A percentile compares a stretch with the other conserved stretches of the same genome.
phyloP scores from a whole-genome alignment of 2,888 invertebrate genomes.

The Diadegma fenestrale region DNA sequence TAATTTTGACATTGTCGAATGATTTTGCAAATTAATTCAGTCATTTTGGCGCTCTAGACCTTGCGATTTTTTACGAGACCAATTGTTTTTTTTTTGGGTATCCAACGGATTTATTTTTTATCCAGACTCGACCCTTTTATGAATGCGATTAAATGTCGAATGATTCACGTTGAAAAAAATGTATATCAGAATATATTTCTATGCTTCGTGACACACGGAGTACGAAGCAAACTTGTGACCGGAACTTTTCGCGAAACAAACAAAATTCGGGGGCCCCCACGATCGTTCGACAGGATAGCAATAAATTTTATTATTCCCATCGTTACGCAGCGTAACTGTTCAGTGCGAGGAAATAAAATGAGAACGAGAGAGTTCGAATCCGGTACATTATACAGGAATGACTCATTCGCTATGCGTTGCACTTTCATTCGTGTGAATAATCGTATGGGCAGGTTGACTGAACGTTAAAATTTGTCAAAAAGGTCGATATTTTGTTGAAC shows the following conservation, averaged over 20 bases:
- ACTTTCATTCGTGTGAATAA: conserved; percentile 35
- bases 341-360: conserved; percentile 52
- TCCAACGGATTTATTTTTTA: background rate
- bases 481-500: too few species aligned
- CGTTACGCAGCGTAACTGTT: conserved; percentile 34
- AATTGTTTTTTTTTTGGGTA: background rate
- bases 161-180: conserved; percentile 3
- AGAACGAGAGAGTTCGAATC: conserved; percentile 52
- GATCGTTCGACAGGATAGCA: conserved; percentile 51
- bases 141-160: conserved; percentile 10
- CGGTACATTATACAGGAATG: conserved; percentile 47
- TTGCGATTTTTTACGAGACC: conserved; percentile 22
- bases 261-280: conserved; percentile 35
- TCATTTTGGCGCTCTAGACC: background rate
- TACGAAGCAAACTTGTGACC: background rate
- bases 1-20: too few species aligned
- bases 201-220: background rate
- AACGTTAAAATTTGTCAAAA: too few species aligned
- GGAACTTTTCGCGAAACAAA: conserved; percentile 19
- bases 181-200: background rate
- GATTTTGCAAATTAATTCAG: background rate
- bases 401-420: conserved; percentile 64
- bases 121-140: background rate
- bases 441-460: background rate
- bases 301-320: conserved; percentile 64